Conservation (phyloP, 2,797 vertebrate species). For the Sphenopsis melanotis region DNA sequence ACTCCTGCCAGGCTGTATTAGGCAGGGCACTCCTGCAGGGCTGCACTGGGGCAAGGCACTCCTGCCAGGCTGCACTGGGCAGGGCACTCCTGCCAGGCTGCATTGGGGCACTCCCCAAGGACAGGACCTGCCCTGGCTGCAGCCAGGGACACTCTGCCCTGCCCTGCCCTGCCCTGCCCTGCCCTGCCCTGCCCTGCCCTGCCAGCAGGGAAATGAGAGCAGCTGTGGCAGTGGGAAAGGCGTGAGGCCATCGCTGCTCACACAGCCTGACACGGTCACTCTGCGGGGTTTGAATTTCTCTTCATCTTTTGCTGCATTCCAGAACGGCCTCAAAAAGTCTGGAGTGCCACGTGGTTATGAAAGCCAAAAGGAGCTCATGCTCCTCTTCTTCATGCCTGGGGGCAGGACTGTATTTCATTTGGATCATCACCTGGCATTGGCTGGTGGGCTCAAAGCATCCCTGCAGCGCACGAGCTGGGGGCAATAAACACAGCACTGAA, state of each 20-base stretch:
- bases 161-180: not conserved
- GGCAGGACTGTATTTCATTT: not conserved
- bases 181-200: not conserved
- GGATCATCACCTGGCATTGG: not conserved
- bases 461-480: not conserved
- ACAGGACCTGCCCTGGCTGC: too few relatives aligned
- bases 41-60: too few relatives aligned
- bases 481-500: not conserved
- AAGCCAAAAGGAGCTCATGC: not conserved
- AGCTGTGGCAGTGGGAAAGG: not conserved
- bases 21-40: too few relatives aligned
- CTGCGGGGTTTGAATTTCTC: not conserved
- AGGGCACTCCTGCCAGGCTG: too few relatives aligned
- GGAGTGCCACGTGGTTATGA: not conserved
- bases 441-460: not conserved
- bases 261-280: fast-evolving
- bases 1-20: too few relatives aligned
- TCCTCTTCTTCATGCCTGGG: not conserved
- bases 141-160: not conserved
- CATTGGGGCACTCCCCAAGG: too few relatives aligned
- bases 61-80: too few relatives aligned
- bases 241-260: fast-evolving
- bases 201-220: not conserved
- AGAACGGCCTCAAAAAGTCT: not conserved
- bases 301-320: not conserved